Base-by-base conservation (phyloP, 2,888 invertebrate genomes). In the Drosophila lutescens region DNA sequence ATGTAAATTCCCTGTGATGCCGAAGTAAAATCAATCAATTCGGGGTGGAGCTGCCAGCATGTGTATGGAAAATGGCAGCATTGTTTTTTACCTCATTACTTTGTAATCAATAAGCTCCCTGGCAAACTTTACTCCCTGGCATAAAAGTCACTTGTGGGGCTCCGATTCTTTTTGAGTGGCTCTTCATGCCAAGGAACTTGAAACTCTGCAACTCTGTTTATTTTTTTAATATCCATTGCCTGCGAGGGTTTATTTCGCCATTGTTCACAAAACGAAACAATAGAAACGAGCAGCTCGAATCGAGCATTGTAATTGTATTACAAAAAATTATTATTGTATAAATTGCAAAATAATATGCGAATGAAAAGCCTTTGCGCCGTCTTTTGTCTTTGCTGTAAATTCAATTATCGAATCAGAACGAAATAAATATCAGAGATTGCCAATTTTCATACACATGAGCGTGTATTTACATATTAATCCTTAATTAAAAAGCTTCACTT, bases 401-500 rank as follows among this genome's bases (percentile, higher is more conserved):
- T 79, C 50, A 68, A 81, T 75, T 72, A 72, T 49, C 50, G 44
- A 65, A 60, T 54, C 63, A 62, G 32, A 55, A 61, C 49, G 36
- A 17, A 38, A 54, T 36, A 38, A 49, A 44, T 50, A 50, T 50
- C 32, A 20, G 20, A 47, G 38, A 76, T 53, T 58, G 58, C 49
- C 58, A 58, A 32, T 12, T 13, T 15, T 13, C 6, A 15, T 15
- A 12, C 32, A 23, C 10, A 12, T 53, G 44, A 40, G 34, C 17
- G 63, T 51, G 43, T 36, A 30, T 44, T 43, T 36, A 38, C 26
- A 8, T 47, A 61, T 69, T 65, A 66, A 78, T 61, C 57, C 50
- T 54, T 46, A 51, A 62, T 79, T 77, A 65, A 79, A 71, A 51
- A 58, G 54, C 47, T 50, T 23, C 46, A 46, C 49, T 60, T 65